These are phyloP conservation scores for Spisula solida DNA, from an alignment of 2,888 invertebrate species.

Conservation along the genomic window DNA sequence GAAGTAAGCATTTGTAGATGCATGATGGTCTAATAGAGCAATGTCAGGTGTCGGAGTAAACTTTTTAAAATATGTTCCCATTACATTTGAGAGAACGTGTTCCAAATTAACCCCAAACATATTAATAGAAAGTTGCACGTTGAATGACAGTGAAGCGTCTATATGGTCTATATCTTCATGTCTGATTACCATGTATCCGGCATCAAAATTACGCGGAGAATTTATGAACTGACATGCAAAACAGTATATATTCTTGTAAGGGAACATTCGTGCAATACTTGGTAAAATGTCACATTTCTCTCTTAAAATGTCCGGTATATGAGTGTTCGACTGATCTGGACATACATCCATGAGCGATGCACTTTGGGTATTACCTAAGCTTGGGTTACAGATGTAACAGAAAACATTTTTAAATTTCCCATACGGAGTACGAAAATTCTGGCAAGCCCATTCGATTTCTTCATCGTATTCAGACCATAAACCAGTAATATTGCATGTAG, in stretches of 20 bases:
- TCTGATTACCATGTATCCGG: neutral
- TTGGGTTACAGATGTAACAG: constrained; percentile 64
- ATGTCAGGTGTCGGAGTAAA: neutral
- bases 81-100: neutral
- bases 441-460: constrained; percentile 62
- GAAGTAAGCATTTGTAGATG: neutral
- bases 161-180: neutral
- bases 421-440: constrained; percentile 23
- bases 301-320: neutral
- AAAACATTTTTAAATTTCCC: constrained; percentile 57
- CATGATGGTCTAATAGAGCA: neutral
- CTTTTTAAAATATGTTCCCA: neutral
- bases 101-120: neutral
- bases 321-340: neutral
- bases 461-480: constrained; percentile 56
- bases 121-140: neutral
- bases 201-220: neutral
- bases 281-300: constrained; percentile 19
- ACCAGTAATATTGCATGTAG: constrained; percentile 57
- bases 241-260: constrained; percentile 46
- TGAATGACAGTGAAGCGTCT: neutral
- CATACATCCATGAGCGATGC: neutral
- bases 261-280: constrained; percentile 16
- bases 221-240: constrained; percentile 6
- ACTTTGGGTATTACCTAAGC: neutral